Base-by-base conservation (phyloP, 1,140 invertebrate genomes). In the Neuroterus valhalla region DNA sequence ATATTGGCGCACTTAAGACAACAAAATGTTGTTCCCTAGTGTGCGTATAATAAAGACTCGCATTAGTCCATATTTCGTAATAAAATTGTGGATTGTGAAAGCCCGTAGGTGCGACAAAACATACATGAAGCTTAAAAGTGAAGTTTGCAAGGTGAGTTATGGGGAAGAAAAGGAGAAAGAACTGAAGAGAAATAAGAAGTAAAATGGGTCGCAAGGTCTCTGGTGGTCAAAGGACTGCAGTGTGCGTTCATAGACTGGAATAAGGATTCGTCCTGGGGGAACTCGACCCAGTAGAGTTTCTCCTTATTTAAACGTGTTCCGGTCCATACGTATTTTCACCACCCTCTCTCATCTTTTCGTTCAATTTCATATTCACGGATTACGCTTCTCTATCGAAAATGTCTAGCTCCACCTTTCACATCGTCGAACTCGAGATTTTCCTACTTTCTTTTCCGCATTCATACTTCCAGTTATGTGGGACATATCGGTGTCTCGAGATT, bases 271-370 rank as follows among this genome's bases (percentile, higher is more conserved):
- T 68, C 68, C 52, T 55, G 4, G 31, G 45, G 72, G 70, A 68
- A 66, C 52, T 46, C 45, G 26, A 75, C 69, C 45, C 67, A 55
- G 0, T 66, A 12, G 67, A 75, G 43, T 70, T 46, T 43, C 42
- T 75, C 17, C 68, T 78, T 74, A 74, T 78, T 75, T 78, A 78
- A 78, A 70, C 55, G 66, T 72, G 70, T 55, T 78, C 38, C 21
- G 45, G 66, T 44, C 52, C n/a, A 62, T 15, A 62, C 26, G n/a
- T 31, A 31, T 2, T 26, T 31, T 15, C 15, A 3, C 11, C 23
- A 38, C 31, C 31, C 23, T 62, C 31, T 31, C 31, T 55, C 21
- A 21, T 23, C 15, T 11, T 62, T 62, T 31, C 55, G 23, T 62
- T 38, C 55, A 62, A 12, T 62, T 62, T n/a, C 12, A 62, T 62